phyloP scores from a whole-genome alignment of 2,888 invertebrate genomes.

The Apodemia duryi region DNA sequence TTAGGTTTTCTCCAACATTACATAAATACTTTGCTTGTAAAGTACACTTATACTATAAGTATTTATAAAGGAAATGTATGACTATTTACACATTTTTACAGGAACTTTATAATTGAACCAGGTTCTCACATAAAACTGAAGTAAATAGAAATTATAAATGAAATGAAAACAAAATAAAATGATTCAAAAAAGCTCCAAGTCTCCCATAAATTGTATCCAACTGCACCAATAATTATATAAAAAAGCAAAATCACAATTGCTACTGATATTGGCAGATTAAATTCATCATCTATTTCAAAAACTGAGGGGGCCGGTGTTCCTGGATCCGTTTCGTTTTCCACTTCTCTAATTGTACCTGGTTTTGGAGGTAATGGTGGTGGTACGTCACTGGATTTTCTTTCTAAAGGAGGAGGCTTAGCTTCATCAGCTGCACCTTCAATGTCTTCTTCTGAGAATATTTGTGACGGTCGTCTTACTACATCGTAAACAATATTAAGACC shows the following conservation, averaged over 20 bases:
- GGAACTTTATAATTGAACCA: neutral
- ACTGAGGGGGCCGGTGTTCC: constrained; percentile 88
- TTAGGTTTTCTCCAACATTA: neutral
- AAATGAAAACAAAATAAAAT: constrained; percentile 90
- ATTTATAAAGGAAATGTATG: neutral
- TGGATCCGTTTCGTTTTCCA: constrained; percentile 77
- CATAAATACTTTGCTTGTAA: neutral
- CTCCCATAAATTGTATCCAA: constrained; percentile 87
- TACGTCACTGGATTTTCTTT: constrained; percentile 58
- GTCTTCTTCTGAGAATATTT: constrained; percentile 79
- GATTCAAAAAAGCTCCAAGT: constrained; percentile 95
- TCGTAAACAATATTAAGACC: constrained; percentile 90
- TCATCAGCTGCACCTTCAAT: constrained; percentile 40
- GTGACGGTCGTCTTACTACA: constrained; percentile 86
- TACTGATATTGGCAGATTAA: constrained; percentile 94
- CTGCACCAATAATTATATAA: constrained; percentile 93
- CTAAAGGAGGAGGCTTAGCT: constrained; percentile 42
- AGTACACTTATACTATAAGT: neutral
- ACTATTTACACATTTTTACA: neutral
- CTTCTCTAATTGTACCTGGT: constrained; percentile 50
- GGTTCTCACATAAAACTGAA: neutral
- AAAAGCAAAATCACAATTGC: constrained; percentile 89
- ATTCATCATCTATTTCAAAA: constrained; percentile 93
- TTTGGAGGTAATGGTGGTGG: constrained; percentile 68
- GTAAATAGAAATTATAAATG: neutral